phyloP scores from a whole-genome alignment of 2,113 vertebrate species.

The Tonatia bakeri region DNA sequence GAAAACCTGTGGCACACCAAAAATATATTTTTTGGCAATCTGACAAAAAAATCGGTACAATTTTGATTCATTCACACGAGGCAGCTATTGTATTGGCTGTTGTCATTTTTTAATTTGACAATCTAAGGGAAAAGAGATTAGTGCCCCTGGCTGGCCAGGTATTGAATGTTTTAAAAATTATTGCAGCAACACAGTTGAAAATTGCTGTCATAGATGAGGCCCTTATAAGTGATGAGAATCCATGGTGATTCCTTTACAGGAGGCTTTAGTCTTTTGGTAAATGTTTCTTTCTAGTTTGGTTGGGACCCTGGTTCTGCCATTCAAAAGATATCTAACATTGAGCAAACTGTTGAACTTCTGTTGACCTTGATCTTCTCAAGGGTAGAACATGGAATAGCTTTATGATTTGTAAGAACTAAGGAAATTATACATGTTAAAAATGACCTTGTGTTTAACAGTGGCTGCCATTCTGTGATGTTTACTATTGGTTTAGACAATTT shows the following conservation, averaged over 20 bases:
- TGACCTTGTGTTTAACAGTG: neutral
- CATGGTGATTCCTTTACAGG: neutral
- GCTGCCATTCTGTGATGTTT: neutral
- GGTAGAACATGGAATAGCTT: no score
- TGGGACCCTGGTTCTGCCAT: neutral
- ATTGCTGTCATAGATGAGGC: neutral
- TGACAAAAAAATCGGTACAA: neutral
- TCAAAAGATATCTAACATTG: neutral
- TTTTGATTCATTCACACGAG: neutral
- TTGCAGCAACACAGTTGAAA: neutral
- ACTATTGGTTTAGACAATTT: neutral
- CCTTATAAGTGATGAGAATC: neutral
- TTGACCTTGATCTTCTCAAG: neutral
- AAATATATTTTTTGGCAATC: neutral
- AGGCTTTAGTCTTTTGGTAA: neutral
- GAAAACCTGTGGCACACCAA: neutral
- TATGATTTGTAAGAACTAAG: neutral
- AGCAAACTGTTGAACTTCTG: neutral
- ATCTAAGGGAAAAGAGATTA: neutral
- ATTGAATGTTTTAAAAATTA: neutral
- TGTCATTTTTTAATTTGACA: neutral
- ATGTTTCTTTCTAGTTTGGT: neutral
- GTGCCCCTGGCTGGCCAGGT: neutral
- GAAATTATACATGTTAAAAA: neutral
- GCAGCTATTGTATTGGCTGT: neutral